Percentiles rank a stretch among this genome's conserved stretches.
Evolutionary conservation across 2,888 invertebrate genomes (phyloP).

Genomic region (Gandaritis pyraliata): DNA sequence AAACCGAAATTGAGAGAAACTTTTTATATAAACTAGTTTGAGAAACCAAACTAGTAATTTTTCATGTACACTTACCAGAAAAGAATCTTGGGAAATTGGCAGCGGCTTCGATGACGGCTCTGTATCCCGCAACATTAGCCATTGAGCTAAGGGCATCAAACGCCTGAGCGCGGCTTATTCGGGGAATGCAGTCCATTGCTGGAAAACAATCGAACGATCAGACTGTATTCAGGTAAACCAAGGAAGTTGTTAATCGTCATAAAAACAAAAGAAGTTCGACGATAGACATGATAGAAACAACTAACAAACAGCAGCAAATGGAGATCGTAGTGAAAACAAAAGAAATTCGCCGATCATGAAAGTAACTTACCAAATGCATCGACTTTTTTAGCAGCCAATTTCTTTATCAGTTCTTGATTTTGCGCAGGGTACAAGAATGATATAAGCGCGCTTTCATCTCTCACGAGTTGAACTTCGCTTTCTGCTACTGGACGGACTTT

Average conservation of each 20-base stretch:
- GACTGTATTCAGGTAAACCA: not conserved
- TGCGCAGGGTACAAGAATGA: constrained; percentile 94
- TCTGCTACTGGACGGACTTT: constrained; percentile 90
- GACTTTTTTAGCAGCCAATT: constrained; percentile 87
- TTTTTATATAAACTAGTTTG: not conserved
- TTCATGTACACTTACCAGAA: constrained; percentile 84
- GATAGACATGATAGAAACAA: constrained; percentile 41
- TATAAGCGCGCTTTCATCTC: constrained; percentile 88
- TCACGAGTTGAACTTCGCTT: constrained; percentile 87
- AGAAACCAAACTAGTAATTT: not conserved
- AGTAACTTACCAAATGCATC: constrained; percentile 90
- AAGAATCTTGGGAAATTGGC: constrained; percentile 96
- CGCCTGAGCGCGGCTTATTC: constrained; percentile 94
- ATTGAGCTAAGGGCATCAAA: constrained; percentile 96
- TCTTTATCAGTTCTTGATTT: constrained; percentile 89
- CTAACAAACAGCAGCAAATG: too few species aligned
- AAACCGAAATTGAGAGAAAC: constrained; percentile 16
- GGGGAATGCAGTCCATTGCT: constrained; percentile 95
- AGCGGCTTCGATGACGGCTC: constrained; percentile 95
- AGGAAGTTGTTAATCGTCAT: too few species aligned
- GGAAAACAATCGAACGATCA: constrained; percentile 43
- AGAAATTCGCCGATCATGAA: too few species aligned
- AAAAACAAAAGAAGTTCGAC: too few species aligned
- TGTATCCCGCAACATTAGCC: constrained; percentile 95
- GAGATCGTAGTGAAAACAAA: too few species aligned